Evolutionary conservation across 2,113 vertebrate species (phyloP).

Genomic region (Tachycineta bicolor): DNA sequence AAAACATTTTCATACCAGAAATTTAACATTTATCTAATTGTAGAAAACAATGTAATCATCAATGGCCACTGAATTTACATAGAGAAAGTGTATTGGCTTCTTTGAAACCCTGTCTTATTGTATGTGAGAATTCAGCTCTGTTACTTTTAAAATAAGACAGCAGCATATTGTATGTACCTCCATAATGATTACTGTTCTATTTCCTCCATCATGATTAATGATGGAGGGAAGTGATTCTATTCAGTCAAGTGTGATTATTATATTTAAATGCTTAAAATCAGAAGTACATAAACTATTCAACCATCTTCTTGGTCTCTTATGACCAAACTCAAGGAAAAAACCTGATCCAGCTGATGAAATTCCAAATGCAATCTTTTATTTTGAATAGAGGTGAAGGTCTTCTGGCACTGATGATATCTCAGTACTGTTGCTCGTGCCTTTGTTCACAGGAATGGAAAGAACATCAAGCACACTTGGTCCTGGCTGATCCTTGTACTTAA

Average conservation of each 20-base stretch:
- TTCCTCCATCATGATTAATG: not conserved
- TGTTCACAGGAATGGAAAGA: not conserved
- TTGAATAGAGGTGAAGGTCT: not conserved
- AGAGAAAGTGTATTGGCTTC: rapidly evolving
- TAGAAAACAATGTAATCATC: not conserved
- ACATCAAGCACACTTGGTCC: not conserved
- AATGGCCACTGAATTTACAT: not conserved
- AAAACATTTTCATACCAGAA: not conserved
- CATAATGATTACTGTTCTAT: not conserved
- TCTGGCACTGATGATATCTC: not conserved
- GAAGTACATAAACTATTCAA: not conserved
- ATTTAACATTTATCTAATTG: not conserved
- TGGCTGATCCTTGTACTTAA: not conserved
- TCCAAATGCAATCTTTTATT: not conserved
- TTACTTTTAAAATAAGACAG: not conserved
- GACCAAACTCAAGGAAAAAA: not conserved
- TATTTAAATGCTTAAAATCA: not conserved
- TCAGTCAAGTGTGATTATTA: not conserved
- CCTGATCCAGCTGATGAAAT: not conserved
- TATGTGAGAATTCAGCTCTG: not conserved
- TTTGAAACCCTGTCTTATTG: not conserved
- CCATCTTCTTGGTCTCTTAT: not conserved
- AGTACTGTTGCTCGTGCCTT: not conserved
- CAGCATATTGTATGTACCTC: not conserved
- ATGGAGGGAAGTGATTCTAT: not conserved